Evolutionary conservation across 2,113 vertebrate genomes (phyloP), one percentile per base, ranked within the genome.

Genomic region (Nyctereutes procyonoides): DNA sequence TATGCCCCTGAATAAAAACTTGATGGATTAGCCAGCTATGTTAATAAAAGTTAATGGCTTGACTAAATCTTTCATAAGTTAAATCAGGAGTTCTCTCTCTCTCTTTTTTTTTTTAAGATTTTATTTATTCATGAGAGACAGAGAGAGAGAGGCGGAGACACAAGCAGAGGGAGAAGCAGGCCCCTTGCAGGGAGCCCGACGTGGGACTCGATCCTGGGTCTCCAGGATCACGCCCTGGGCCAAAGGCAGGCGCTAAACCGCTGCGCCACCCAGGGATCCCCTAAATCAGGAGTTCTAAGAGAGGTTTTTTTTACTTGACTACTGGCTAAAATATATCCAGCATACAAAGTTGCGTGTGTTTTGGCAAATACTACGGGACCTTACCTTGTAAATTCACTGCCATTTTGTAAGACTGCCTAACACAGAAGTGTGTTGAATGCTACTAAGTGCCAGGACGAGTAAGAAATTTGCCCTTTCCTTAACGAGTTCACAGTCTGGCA

Each of bases 311-410:
- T 10, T 55, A 28, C 58, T 85, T 92, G 16, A 62, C 53, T 32
- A 1, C 55, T 20, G 24, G 22, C 19, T 48, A 35, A 22, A 30
- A 24, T 24, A 8, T 9, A 5, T 19, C 58, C 19, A 16, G 8
- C 43, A 19, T 16, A 35, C 32, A 14, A 19, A 14, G 56, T 24
- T n/a, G 35, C 11, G 0, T 7, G 10, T 58, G 35, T 12, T 7
- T 76, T 87, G 69, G 38, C 30, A 20, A 4, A 17, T 62, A 30
- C 55, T 15, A 2, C 3, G 5, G 51, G n/a, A 22, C n/a, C 60
- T 48, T 15, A 2, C 26, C 0, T 5, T 13, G 10, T 16, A 10
- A 35, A 63, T 85, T 63, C 28, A 13, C 63, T 62, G 15, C 15
- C 56, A 8, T 35, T 90, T 69, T 55, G 77, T 67, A n/a, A 84